phyloP scores from a whole-genome alignment of 2,797 vertebrate species.

The Molothrus aeneus region DNA sequence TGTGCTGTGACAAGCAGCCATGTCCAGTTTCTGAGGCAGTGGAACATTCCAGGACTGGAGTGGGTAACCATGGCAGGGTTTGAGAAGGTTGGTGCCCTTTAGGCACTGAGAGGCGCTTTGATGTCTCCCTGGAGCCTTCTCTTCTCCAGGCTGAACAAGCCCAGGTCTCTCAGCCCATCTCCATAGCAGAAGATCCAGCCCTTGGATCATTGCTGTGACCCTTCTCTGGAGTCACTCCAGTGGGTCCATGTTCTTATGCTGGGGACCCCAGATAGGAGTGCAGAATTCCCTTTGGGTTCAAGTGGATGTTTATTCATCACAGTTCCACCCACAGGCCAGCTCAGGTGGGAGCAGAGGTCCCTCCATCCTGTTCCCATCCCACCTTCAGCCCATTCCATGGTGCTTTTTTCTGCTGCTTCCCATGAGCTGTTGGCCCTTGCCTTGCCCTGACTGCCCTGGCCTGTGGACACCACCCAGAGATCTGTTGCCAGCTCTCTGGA shows the following conservation, averaged over 20 bases:
- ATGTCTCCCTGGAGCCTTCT: neutral
- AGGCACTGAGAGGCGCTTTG: neutral
- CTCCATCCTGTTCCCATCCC: no score
- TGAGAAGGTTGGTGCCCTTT: neutral
- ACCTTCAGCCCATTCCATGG: accelerated
- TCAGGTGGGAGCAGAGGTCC: neutral
- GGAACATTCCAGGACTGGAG: neutral
- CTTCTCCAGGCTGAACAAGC: neutral
- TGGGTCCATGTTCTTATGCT: neutral
- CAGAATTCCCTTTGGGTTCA: neutral
- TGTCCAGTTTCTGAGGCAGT: neutral
- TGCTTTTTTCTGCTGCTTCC: neutral
- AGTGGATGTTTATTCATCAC: no score
- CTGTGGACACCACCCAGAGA: neutral
- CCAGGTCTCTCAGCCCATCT: neutral
- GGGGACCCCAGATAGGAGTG: neutral
- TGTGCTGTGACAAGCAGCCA: neutral
- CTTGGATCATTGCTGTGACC: neutral
- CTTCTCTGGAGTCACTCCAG: neutral
- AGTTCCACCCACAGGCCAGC: neutral
- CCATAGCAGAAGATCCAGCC: neutral
- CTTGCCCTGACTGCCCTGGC: neutral
- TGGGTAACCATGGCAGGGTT: neutral
- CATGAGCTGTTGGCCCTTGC: accelerated
- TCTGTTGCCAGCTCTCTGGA: neutral